Percentiles rank a stretch among this genome's conserved stretches.
phyloP scores from a whole-genome alignment of 2,113 vertebrate species.

The Coracopsis vasa region DNA sequence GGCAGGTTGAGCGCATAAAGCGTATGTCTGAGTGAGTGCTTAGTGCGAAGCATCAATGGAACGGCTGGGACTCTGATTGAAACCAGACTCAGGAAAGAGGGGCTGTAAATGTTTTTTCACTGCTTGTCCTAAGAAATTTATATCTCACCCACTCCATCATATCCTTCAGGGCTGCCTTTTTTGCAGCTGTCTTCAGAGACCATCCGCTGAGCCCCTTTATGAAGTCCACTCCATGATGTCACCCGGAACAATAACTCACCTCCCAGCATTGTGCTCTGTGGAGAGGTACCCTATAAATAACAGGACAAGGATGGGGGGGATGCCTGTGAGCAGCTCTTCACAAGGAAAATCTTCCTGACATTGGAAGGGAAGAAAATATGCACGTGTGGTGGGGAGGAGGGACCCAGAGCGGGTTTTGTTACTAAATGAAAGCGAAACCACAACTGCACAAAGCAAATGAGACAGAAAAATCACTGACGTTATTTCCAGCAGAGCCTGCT shows the following conservation, averaged over 20 bases:
- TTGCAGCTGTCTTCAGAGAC: constrained; percentile 70
- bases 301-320: background rate
- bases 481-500: background rate
- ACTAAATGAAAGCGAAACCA: background rate
- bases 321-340: background rate
- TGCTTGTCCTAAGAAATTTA: constrained; percentile 81
- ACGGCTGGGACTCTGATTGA: constrained; percentile 72
- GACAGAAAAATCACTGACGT: background rate
- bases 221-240: constrained; percentile 70
- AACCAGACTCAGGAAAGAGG: constrained; percentile 81
- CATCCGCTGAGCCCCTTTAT: constrained; percentile 44
- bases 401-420: background rate
- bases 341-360: background rate
- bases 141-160: constrained; percentile 83
- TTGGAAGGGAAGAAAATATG: background rate
- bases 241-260: constrained; percentile 61
- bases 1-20: constrained; percentile 38
- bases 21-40: constrained; percentile 22
- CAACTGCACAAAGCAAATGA: background rate
- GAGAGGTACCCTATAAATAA: constrained; percentile 54
- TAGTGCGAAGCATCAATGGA: background rate
- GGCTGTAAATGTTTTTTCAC: constrained; percentile 75
- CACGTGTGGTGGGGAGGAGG: background rate
- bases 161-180: constrained; percentile 71
- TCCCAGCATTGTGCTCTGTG: background rate